Evolutionary conservation across 2,797 vertebrate genomes (phyloP), one percentile per base, ranked within the genome.

Genomic region (Dromococcyx pavoninus): DNA sequence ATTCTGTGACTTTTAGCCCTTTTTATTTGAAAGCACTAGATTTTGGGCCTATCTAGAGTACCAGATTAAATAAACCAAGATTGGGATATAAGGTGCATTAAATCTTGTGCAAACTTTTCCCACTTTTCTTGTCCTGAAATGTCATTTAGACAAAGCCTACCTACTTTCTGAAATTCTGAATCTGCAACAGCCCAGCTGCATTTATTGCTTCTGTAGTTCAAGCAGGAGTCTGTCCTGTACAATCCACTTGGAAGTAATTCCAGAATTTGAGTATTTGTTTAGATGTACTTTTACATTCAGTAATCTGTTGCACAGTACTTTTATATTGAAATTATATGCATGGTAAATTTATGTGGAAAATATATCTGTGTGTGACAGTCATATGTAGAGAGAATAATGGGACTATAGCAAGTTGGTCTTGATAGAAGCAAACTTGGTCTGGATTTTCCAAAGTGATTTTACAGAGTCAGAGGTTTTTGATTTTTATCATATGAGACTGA

Each of bases 1-100:
- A 17, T 44, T 44, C 17, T 13, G 17, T 48, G 16, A 1, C 9
- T 79, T 50, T 24, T 43, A 51, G 22, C 6, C 1, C 0, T 11
- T 15, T 25, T 7, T 70, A n/a, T 53, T 35, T 27, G 11, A 7
- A 69, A 69, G 3, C 14, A 24, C 5, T 58, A 4, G 1, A 22
- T 6, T 53, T 58, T 54, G 22, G 28, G 8, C 8, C 21, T 22
- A 44, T 12, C 12, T 60, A 41, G 10, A 41, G 7, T 28, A 58
- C 33, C 4, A 32, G 17, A 22, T 1, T 1, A 65, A 70, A 46
- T 27, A 44, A 8, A 56, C 9, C 11, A 41, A 65, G 17, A 7
- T 67, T 81, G 2, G 3, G 6, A 41, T 44, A 28, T 16, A 53
- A 44, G 12, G 22, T 9, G 23, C 2, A 17, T 33, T 65, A 56